These are phyloP conservation scores for Thymelicus sylvestris DNA, from an alignment of 2,888 invertebrate genomes.

Conservation along the genomic window DNA sequence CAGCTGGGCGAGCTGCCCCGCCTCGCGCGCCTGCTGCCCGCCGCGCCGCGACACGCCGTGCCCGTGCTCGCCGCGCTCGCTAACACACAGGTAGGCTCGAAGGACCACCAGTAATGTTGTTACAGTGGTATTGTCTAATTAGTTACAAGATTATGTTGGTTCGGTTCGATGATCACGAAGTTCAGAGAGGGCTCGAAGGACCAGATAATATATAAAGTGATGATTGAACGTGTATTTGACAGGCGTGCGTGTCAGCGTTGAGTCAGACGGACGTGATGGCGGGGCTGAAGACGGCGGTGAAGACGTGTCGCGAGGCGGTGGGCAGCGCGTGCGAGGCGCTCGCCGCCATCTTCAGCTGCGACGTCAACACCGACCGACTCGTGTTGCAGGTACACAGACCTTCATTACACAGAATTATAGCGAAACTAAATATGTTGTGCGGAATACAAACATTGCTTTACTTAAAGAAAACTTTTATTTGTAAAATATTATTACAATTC, in stretches of 20 bases:
- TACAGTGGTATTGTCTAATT: too few relatives aligned
- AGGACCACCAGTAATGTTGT: too few relatives aligned
- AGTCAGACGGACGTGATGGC: constrained; percentile 95
- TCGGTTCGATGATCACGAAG: too few relatives aligned
- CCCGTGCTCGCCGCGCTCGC: constrained; percentile 95
- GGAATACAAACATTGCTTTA: too few relatives aligned
- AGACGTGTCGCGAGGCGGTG: constrained; percentile 92
- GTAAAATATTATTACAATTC: too few relatives aligned
- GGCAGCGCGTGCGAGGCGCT: constrained; percentile 95
- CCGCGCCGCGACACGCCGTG: constrained; percentile 91
- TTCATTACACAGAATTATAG: too few relatives aligned
- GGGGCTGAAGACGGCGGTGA: constrained; percentile 96
- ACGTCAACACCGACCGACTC: constrained; percentile 71
- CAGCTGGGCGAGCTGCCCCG: constrained; percentile 95
- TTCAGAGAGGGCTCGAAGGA: too few relatives aligned
- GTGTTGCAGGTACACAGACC: constrained; percentile 62
- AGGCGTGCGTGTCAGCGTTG: constrained; percentile 94
- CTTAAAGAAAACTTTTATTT: too few relatives aligned
- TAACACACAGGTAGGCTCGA: constrained; percentile 87
- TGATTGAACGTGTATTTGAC: constrained; percentile 40
- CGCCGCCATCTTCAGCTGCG: constrained; percentile 90
- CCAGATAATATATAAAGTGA: too few relatives aligned
- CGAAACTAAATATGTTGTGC: too few relatives aligned
- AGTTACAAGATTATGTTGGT: too few relatives aligned
- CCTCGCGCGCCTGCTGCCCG: constrained; percentile 89